These are phyloP conservation scores for Caenorhabditis angaria DNA, from an alignment of 2,888 invertebrate species.

Conservation along the genomic window DNA sequence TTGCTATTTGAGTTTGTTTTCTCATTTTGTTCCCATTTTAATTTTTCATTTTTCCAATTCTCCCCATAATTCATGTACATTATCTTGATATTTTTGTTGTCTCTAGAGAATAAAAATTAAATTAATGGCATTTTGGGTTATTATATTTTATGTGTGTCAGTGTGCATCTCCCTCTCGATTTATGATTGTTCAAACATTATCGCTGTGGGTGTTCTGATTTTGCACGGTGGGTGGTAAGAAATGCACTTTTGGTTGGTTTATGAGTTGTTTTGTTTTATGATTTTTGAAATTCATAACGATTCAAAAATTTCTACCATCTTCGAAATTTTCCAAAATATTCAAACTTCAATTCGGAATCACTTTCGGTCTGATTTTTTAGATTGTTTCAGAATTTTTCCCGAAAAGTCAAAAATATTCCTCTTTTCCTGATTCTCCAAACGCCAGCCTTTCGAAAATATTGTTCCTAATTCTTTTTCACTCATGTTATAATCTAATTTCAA, in stretches of 20 bases:
- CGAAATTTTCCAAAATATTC: no score
- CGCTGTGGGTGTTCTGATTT: background rate
- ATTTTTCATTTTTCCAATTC: background rate
- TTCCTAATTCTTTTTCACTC: background rate
- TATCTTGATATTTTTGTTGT: background rate
- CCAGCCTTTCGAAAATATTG: background rate
- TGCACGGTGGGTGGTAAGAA: no score
- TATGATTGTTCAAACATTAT: conserved; percentile 1
- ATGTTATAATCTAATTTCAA: background rate
- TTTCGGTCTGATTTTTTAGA: background rate
- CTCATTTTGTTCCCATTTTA: background rate
- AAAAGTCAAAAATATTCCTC: no score
- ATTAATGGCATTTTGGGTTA: background rate
- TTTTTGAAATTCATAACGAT: no score
- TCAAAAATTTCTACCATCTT: no score
- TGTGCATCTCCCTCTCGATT: background rate
- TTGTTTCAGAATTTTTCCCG: no score
- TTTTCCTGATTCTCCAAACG: no score
- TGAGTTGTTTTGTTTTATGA: no score
- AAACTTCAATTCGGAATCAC: background rate
- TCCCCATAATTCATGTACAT: background rate
- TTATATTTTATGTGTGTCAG: background rate
- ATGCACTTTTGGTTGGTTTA: no score
- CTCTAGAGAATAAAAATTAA: conserved; percentile 4
- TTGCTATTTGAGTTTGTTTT: conserved; percentile 8